phyloP scores from a whole-genome alignment of 2,113 vertebrate species.

The Oostethus manadensis region DNA sequence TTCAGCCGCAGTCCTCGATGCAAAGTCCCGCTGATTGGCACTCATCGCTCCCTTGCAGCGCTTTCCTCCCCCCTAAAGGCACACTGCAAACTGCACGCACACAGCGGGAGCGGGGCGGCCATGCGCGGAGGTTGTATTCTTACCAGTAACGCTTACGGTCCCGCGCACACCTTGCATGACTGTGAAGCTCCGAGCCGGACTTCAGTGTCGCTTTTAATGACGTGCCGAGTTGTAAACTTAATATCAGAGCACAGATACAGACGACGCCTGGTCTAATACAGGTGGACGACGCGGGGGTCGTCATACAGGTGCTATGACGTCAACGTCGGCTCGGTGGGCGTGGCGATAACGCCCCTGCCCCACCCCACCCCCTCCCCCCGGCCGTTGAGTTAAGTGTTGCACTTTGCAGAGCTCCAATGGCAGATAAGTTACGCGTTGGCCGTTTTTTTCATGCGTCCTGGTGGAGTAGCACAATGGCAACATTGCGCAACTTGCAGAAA shows the following conservation, averaged over 20 bases:
- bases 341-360: background rate
- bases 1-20: background rate
- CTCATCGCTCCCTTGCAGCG: conserved; percentile 8
- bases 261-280: conserved; percentile 4
- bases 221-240: background rate
- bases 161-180: background rate
- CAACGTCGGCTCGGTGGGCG: background rate
- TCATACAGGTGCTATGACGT: conserved; percentile 4
- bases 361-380: too few relatives aligned
- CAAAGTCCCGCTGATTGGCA: conserved; percentile 2
- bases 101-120: background rate
- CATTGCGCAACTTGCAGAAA: too few relatives aligned
- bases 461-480: too few relatives aligned
- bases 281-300: conserved; percentile 3
- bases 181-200: conserved; percentile 4
- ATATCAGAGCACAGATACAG: conserved; percentile 6
- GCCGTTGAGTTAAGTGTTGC: background rate
- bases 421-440: too few relatives aligned
- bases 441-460: too few relatives aligned
- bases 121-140: background rate
- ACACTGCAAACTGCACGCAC: background rate
- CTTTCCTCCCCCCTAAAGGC: background rate
- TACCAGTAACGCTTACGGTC: too few relatives aligned
- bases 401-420: too few relatives aligned
- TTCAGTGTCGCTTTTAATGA: conserved; percentile 7